Evolutionary conservation across 2,888 invertebrate genomes (phyloP).

Genomic region (Scaptomyza flava): DNA sequence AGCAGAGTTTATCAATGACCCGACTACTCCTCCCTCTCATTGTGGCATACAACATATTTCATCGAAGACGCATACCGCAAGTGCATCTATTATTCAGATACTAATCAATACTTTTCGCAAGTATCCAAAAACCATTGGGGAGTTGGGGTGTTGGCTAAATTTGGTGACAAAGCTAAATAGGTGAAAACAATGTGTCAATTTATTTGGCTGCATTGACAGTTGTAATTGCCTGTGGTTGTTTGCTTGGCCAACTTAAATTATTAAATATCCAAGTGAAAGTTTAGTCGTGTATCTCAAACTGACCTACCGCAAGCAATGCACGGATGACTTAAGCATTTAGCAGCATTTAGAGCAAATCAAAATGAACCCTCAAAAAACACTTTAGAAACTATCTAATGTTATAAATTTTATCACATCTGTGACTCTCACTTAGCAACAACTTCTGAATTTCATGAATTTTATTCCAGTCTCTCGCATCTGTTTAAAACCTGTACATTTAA

Average conservation of each 20-base stretch:
- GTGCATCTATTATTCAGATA: constrained; percentile 67
- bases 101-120: constrained; percentile 70
- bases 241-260: constrained; percentile 47
- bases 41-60: constrained; percentile 10
- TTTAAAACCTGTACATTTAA: constrained; percentile 4
- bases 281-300: constrained; percentile 3
- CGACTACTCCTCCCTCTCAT: neutral
- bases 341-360: too few relatives aligned
- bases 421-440: neutral
- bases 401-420: neutral
- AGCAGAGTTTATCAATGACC: constrained; percentile 24
- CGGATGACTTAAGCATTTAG: neutral
- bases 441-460: neutral
- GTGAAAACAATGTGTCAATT: constrained; percentile 63
- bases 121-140: constrained; percentile 14
- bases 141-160: neutral
- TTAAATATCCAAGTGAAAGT: constrained; percentile 46
- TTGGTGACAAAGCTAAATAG: constrained; percentile 36
- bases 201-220: constrained; percentile 49
- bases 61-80: constrained; percentile 27
- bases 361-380: too few relatives aligned
- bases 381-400: too few relatives aligned
- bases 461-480: constrained; percentile 4
- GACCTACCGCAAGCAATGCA: neutral
- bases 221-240: constrained; percentile 48